Base-by-base conservation (phyloP, 1,140 invertebrate species). In the Euura saliciscinereae region DNA sequence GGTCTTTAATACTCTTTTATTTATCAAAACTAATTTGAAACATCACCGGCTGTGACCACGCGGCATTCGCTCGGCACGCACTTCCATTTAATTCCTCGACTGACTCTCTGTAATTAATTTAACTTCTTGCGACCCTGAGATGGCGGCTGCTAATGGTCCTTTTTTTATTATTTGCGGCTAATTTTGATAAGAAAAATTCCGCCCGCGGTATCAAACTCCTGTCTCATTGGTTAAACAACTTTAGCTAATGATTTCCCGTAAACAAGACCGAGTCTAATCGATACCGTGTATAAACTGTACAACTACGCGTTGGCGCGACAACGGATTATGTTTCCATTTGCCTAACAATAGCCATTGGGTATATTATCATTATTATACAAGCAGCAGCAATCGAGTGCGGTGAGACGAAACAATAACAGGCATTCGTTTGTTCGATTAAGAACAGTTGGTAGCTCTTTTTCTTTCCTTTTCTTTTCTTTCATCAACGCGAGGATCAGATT, bases 81-180 rank as follows among this genome's bases (percentile, higher is more conserved):
- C 51, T 75, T 74, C 74, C 77, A 76, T 75, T 74, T 74, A 66
- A 70, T 75, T 66, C 73, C 65, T 71, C 64, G 51, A 59, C 74
- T 70, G 75, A 75, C 70, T 76, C 75, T 77, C 70, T 73, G 83
- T 86, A 87, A 87, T 87, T 87, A 86, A 86, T 87, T 87, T 86
- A 85, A 87, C 82, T 87, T 87, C 80, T 85, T 86, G 81, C 80
- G 73, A 74, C 28, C 28, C 74, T 75, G 70, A 78, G 79, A 83
- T 85, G 81, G 83, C 81, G 82, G 82, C 83, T 82, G 81, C 83
- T 85, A 85, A 86, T 85, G 82, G 83, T 86, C 84, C 84, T 84
- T 81, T 85, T 85, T 77, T 77, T 78, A 75, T 78, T 77, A 76
- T 82, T n/a, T 1, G 28, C 28, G 28, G 28, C 68, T 73, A 69